Evolutionary conservation across 2,113 vertebrate species (phyloP).

Genomic region (Camelus bactrianus): DNA sequence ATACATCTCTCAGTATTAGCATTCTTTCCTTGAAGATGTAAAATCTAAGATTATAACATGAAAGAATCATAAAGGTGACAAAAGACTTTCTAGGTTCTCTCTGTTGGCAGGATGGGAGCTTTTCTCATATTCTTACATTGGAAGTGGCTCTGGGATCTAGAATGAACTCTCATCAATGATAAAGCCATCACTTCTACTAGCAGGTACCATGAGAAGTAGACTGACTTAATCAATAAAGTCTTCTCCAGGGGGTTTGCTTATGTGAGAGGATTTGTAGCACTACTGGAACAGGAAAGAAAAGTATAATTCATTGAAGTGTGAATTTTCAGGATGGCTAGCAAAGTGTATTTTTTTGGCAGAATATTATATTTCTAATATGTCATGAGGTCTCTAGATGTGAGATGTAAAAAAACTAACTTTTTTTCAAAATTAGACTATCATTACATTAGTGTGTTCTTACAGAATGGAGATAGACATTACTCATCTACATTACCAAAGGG

Average conservation of each 20-base stretch:
- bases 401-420: slow-evolving; percentile 56
- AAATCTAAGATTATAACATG: not conserved
- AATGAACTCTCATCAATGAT: not conserved
- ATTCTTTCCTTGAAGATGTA: not conserved
- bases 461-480: slow-evolving; percentile 70
- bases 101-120: not conserved
- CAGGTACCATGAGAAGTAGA: not conserved
- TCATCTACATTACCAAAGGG: slow-evolving; percentile 67
- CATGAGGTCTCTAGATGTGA: slow-evolving; percentile 35
- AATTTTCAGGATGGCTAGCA: slow-evolving; percentile 42
- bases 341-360: slow-evolving; percentile 63
- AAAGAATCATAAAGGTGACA: not conserved
- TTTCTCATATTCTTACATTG: not conserved
- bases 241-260: not conserved
- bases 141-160: slow-evolving; percentile 30
- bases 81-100: not conserved
- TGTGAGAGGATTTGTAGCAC: not conserved
- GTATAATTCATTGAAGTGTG: slow-evolving; percentile 17
- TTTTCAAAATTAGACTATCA: slow-evolving; percentile 63
- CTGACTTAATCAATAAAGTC: not conserved
- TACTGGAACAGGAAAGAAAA: slow-evolving; percentile 61
- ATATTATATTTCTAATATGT: slow-evolving; percentile 55
- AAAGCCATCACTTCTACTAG: not conserved
- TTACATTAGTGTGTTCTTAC: slow-evolving; percentile 67
- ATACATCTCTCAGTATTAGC: not conserved